A percentile compares a stretch with the other conserved stretches of the same genome.
phyloP scores from a whole-genome alignment of 1,140 invertebrate species.

The Eubasilissa regina region DNA sequence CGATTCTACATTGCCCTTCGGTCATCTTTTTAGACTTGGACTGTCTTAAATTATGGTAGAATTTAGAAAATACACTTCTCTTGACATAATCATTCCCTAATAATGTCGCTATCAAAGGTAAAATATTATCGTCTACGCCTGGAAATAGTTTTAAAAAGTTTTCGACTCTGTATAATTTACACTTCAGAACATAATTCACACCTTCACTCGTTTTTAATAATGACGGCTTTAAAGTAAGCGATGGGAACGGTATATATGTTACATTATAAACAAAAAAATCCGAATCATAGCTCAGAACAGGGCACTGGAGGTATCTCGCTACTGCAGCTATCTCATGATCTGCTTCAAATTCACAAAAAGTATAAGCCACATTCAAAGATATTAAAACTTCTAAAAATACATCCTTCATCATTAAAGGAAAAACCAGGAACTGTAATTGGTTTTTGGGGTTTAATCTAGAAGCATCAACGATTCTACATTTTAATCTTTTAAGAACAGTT shows the following conservation, averaged over 20 bases:
- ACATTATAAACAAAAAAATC: slow-evolving; percentile 93
- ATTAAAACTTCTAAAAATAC: slow-evolving; percentile 80
- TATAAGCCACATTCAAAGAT: slow-evolving; percentile 77
- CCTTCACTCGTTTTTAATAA: slow-evolving; percentile 27
- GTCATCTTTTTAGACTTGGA: slow-evolving; percentile 74
- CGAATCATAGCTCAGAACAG: slow-evolving; percentile 90
- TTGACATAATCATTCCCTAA: slow-evolving; percentile 92
- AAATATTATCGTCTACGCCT: slow-evolving; percentile 75
- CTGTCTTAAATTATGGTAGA: slow-evolving; percentile 79
- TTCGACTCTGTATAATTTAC: slow-evolving; percentile 82
- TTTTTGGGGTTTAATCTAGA: slow-evolving; percentile 68
- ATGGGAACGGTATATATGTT: slow-evolving; percentile 84
- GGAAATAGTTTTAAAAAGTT: slow-evolving; percentile 77
- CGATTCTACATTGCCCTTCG: slow-evolving; percentile 77
- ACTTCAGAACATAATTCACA: slow-evolving; percentile 67
- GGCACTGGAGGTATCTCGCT: slow-evolving; percentile 83
- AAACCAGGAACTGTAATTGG: slow-evolving; percentile 72
- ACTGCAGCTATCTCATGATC: slow-evolving; percentile 88
- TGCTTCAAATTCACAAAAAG: slow-evolving; percentile 88
- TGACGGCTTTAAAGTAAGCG: slow-evolving; percentile 72
- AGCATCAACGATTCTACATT: slow-evolving; percentile 75
- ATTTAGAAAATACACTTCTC: slow-evolving; percentile 77
- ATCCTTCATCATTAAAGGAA: slow-evolving; percentile 81
- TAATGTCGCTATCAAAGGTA: slow-evolving; percentile 86
- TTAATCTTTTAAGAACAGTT: slow-evolving; percentile 78